Percentiles rank a stretch among this genome's conserved stretches.
Evolutionary conservation across 1,140 invertebrate species (phyloP).

Genomic region (Papilio xuthus): DNA sequence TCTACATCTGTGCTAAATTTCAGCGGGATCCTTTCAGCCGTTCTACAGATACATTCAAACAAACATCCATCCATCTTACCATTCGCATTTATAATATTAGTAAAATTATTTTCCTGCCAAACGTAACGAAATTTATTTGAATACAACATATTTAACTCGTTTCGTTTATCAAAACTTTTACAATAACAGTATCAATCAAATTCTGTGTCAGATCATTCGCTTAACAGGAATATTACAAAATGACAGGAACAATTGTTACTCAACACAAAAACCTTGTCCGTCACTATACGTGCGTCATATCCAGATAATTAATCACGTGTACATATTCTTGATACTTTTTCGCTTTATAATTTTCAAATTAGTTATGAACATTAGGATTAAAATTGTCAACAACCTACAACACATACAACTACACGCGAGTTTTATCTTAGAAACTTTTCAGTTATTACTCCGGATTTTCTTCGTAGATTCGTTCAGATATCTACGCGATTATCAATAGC

Average conservation of each 20-base stretch:
- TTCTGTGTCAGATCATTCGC: neutral
- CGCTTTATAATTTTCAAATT: neutral
- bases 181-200: slow-evolving; percentile 20
- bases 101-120: too few relatives aligned
- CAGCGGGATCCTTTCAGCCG: too few relatives aligned
- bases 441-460: neutral
- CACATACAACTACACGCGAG: too few relatives aligned
- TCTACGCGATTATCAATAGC: too few relatives aligned
- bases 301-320: slow-evolving; percentile 16
- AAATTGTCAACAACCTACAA: neutral
- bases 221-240: neutral
- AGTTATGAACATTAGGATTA: too few relatives aligned
- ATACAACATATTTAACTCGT: neutral
- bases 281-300: neutral
- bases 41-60: too few relatives aligned
- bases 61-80: too few relatives aligned
- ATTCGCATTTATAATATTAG: too few relatives aligned
- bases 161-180: neutral
- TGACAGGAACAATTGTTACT: slow-evolving; percentile 23
- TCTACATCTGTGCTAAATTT: too few relatives aligned
- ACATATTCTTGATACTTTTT: neutral
- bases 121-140: too few relatives aligned
- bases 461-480: neutral
- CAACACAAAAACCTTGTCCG: neutral
- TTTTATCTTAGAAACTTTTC: neutral